A percentile compares a stretch with the other conserved stretches of the same genome.
Evolutionary conservation across 2,888 invertebrate genomes (phyloP).

Genomic region (Merodon equestris): DNA sequence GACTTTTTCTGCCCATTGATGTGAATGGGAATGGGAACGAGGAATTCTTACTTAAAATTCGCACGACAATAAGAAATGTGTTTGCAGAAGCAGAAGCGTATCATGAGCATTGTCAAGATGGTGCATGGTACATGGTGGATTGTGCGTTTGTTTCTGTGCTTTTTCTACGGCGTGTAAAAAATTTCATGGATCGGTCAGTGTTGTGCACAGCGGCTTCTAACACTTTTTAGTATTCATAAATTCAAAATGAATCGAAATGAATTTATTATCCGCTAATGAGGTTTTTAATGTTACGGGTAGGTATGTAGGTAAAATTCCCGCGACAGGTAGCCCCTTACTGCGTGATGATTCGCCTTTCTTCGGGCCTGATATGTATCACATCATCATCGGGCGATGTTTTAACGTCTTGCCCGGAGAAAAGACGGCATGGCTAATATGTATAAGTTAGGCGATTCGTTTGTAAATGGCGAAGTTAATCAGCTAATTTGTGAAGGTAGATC

Average conservation of each 20-base stretch:
- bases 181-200: slow-evolving; percentile 43
- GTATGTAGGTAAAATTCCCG: slow-evolving; percentile 32
- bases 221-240: slow-evolving; percentile 68
- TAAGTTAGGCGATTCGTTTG: slow-evolving; percentile 31
- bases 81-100: slow-evolving; percentile 1
- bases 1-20: slow-evolving; percentile 28
- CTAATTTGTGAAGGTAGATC: slow-evolving; percentile 46
- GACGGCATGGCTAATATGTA: slow-evolving; percentile 24
- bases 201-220: slow-evolving; percentile 48
- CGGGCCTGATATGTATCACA: background rate
- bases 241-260: slow-evolving; percentile 65
- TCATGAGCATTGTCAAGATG: slow-evolving; percentile 29
- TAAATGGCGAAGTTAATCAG: slow-evolving; percentile 47
- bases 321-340: slow-evolving; percentile 23
- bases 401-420: slow-evolving; percentile 35
- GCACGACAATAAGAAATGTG: slow-evolving; percentile 64
- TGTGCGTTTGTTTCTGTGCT: slow-evolving; percentile 52
- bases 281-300: slow-evolving; percentile 56
- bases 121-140: slow-evolving; percentile 23
- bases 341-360: slow-evolving; percentile 27
- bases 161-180: slow-evolving; percentile 63
- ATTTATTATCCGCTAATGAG: slow-evolving; percentile 69
- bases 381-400: background rate
- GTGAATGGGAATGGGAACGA: slow-evolving; percentile 19
- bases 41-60: slow-evolving; percentile 64